Evolutionary conservation across 2,797 vertebrate species (phyloP), one percentile per base, ranked within the genome.

Genomic region (Ptychadena robeensis): DNA sequence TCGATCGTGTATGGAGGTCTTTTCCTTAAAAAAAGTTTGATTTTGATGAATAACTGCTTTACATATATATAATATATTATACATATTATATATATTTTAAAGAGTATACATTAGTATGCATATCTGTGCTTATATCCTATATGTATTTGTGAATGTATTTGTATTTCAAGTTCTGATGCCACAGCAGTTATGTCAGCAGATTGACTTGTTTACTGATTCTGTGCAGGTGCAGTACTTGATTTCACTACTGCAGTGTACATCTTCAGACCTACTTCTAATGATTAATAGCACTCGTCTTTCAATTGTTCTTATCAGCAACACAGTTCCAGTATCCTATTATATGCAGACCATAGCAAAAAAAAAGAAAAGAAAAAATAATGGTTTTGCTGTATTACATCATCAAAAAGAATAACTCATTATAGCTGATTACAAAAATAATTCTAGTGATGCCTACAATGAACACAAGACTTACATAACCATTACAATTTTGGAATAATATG

Each of bases 221-320:
- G 27, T 80, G 83, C 78, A 80, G 77, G 75, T 79, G 69, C 73
- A 70, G 71, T 66, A 65, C 72, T 57, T 57, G 78, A 80, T 76
- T 57, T 44, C 31, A 38, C 11, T 65, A 27, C 53, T 37, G 53
- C 59, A 44, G 9, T 69, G 63, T 37, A 34, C 65, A 70, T 80
- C 65, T 68, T 30, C 72, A 75, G 83, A 61, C 78, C 67, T 71
- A 40, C 53, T 80, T 74, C 37, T 35, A 30, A 72, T 75, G 78
- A 85, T 85, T 85, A 80, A 80, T 80, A 65, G 53, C 83, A 12
- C 53, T 64, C 28, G 70, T 37, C 53, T 25, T 38, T 80, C 44
- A n/a, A 68, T 63, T 85, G 31, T 65, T 53, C 76, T 84, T 84
- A 84, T 84, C 82, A 84, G 82, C 77, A 80, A 53, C 64, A 75